Evolutionary conservation across 2,113 vertebrate genomes (phyloP).

Genomic region (Ivindomyrus marchei): DNA sequence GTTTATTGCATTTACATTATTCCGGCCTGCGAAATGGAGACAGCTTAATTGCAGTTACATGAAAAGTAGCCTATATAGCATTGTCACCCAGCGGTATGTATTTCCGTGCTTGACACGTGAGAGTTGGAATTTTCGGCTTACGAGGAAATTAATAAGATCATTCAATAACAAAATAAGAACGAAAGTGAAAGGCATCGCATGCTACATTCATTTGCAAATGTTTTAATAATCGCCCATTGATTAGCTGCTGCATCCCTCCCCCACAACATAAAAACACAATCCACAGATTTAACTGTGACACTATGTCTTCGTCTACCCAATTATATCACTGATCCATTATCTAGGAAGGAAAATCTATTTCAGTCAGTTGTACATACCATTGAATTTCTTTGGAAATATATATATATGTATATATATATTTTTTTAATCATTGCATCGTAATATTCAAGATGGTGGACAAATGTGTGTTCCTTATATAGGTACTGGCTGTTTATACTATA

Average conservation of each 20-base stretch:
- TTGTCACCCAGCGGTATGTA: background rate
- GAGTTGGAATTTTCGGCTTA: background rate
- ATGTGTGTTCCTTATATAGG: background rate
- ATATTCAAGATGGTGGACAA: background rate
- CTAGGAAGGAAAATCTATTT: background rate
- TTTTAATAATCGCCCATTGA: background rate
- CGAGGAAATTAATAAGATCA: background rate
- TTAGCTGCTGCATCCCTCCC: background rate
- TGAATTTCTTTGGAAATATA: background rate
- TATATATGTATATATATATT: no score
- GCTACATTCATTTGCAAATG: background rate
- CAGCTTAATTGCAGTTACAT: constrained; percentile 9
- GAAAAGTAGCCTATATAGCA: background rate
- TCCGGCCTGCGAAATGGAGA: background rate
- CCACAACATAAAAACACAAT: background rate
- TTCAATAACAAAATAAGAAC: background rate
- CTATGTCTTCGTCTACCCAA: background rate
- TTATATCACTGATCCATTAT: background rate
- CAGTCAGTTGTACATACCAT: background rate
- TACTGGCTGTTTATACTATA: background rate
- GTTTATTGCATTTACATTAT: background rate
- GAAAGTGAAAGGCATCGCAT: background rate
- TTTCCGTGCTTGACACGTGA: background rate
- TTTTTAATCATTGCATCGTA: background rate
- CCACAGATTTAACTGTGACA: background rate